Base-by-base conservation (phyloP, 2,113 vertebrate species). In the Chaetops frenatus region DNA sequence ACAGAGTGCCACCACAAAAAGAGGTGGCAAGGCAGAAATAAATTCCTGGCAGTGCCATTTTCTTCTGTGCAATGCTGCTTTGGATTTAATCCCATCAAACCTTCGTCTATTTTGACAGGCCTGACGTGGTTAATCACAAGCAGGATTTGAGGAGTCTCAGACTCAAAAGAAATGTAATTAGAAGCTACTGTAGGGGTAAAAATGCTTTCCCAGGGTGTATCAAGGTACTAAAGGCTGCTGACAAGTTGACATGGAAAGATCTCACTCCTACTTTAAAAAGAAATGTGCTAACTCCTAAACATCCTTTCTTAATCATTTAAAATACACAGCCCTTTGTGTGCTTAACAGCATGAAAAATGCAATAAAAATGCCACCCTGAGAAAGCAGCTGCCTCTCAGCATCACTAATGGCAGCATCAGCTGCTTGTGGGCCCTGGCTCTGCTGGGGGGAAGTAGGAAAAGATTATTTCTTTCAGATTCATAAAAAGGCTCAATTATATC, bases 51-150 rank as follows among this genome's bases (percentile, higher is more conserved):
- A 83, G 48, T 84, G 90, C 92, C 90, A 92, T 60, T 80, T 94
- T 20, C 31, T 81, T 88, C 90, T 93, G 86, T 40, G 35, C 23
- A 48, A 31, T 38, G 79, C 31, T 96, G 76, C 28, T 81, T 88
- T 77, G 51, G 86, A 93, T 96, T 90, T 71, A 81, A 78, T 81
- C 76, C 82, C 76, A 78, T 84, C 76, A 94, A 93, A 70, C 60
- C 57, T 70, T 74, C 72, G 45, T 58, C 28, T 88, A 64, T 94
- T 96, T 96, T 96, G 92, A 94, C 96, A 97, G 76, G 10, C 78
- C 69, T 96, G 89, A 84, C 86, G 21, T 29, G 20, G 89, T 72
- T 90, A 92, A 86, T 93, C 48, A 90, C 56, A 78, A 78, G 76
- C 36, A 60, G 5, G 40, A 42, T 93, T 92, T 94, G 82, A 83